Base-by-base conservation (phyloP, 2,113 vertebrate genomes). In the Malurus elegans region DNA sequence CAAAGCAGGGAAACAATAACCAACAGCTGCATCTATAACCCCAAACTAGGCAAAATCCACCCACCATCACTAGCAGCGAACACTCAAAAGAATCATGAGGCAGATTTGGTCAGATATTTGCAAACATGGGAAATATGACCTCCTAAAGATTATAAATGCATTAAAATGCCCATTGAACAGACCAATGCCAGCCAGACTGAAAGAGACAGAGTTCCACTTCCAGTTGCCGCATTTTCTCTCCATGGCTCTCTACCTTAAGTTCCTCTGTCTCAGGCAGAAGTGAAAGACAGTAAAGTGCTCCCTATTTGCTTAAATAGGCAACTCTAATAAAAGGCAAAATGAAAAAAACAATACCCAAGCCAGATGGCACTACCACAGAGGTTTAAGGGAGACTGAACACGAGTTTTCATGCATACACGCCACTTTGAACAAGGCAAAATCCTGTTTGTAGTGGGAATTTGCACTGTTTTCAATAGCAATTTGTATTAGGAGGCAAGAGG, bases 341-440 rank as follows among this genome's bases (percentile, higher is more conserved):
- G 1, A 26, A 74, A 70, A 58, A 51, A 69, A 40, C 6, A 25
- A 62, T 8, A 8, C 19, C 29, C 29, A 71, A 74, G 29, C 21
- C 21, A 67, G 28, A 47, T 10, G 11, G 18, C 13, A 58, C 13
- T n/a, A 42, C 12, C 15, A 13, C 17, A 66, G 87, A 48, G 6
- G 18, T 48, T 72, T 36, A 84, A 84, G 15, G 48, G 11, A 85
- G 13, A 67, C 1, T 4, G 16, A 74, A 60, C 6, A 3, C 29
- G 8, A 0, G 1, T 79, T 64, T 85, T 64, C 53, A 48, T 18
- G 6, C 6, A 3, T 15, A 24, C 1, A 0, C 57, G 44, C 4
- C 4, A 58, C 38, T 78, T 57, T 36, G 19, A 20, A 36, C 7
- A 57, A 34, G 4, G 48, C 1, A 70, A 80, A 80, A 66, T 62